Percentiles rank a stretch among this genome's conserved stretches.
phyloP scores from a whole-genome alignment of 2,113 vertebrate species.

The Phalacrocorax carbo region DNA sequence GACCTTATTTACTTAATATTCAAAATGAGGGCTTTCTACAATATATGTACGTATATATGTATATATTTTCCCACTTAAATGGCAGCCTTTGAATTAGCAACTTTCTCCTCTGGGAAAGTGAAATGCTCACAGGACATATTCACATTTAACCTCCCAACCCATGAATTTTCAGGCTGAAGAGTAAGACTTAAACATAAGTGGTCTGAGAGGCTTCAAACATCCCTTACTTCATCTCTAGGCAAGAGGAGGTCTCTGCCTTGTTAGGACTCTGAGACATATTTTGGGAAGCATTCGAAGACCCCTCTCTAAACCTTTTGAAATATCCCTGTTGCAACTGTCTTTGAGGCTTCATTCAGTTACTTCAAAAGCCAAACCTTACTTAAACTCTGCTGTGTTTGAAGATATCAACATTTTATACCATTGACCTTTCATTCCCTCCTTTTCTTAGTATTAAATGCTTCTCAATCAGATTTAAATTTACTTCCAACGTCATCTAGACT shows the following conservation, averaged over 20 bases:
- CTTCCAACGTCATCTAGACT: not conserved
- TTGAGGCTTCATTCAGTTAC: not conserved
- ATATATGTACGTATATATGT: not conserved
- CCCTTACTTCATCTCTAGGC: not conserved
- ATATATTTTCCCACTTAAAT: not conserved
- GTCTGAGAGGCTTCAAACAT: not conserved
- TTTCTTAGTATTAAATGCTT: conserved; percentile 22
- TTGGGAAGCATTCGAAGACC: not conserved
- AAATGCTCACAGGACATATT: not conserved
- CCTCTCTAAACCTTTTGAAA: not conserved
- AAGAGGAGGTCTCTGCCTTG: not conserved
- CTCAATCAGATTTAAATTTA: conserved; percentile 39
- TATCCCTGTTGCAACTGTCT: not conserved
- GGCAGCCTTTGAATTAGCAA: not conserved
- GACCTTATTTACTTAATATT: not conserved
- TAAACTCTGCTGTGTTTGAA: not conserved
- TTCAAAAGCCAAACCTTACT: not conserved
- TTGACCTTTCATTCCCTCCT: conserved; percentile 18
- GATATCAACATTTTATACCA: not conserved
- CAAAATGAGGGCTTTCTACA: not conserved
- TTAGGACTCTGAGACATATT: not conserved
- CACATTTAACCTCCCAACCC: not conserved
- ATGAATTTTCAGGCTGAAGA: not conserved
- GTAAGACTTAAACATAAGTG: not conserved
- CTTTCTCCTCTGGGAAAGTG: not conserved